phyloP scores from a whole-genome alignment of 2,113 vertebrate genomes.

The Dinomys branickii region DNA sequence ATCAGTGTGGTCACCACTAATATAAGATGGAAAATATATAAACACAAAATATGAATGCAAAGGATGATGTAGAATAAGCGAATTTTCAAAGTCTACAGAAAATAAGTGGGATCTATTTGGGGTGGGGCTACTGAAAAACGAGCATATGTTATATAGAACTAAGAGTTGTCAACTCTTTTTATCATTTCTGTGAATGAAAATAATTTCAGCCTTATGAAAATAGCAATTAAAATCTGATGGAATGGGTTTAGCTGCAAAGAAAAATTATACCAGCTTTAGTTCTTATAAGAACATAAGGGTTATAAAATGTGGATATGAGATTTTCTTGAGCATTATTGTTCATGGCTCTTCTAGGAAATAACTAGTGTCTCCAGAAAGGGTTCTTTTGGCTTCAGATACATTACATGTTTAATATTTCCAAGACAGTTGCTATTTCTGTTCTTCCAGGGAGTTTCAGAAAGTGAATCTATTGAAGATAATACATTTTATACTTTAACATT shows the following conservation, averaged over 20 bases:
- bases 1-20: neutral
- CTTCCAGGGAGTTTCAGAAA: neutral
- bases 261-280: neutral
- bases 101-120: neutral
- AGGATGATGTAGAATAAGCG: neutral
- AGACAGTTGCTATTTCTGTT: constrained; percentile 28
- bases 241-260: neutral
- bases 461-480: constrained; percentile 13
- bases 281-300: neutral
- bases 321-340: neutral
- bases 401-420: neutral
- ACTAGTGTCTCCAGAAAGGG: neutral
- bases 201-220: neutral
- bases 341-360: constrained; percentile 7
- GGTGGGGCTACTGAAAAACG: neutral
- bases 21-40: neutral
- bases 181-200: neutral
- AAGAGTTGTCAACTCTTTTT: neutral
- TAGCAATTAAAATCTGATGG: neutral
- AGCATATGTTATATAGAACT: constrained; percentile 5
- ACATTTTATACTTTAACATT: neutral
- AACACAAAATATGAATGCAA: neutral
- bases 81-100: neutral
- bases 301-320: neutral
- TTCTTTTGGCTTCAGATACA: constrained; percentile 14